Percentiles rank a stretch among this genome's conserved stretches.
phyloP scores from a whole-genome alignment of 2,888 invertebrate species.

The Scaptodrosophila latifasciaeformis region DNA sequence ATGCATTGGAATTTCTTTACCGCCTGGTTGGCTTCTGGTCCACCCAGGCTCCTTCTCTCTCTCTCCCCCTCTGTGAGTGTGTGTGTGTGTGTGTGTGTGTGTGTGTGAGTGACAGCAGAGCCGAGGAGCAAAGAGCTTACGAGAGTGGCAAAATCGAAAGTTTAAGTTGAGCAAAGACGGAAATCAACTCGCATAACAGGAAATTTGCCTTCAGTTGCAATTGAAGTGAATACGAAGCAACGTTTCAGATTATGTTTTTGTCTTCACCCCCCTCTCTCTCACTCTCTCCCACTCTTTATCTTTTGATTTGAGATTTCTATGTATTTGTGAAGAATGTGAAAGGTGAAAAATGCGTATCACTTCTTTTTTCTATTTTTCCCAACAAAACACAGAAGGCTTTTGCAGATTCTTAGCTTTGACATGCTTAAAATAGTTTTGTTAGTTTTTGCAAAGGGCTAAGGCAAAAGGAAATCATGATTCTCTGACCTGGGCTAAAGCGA shows the following conservation, averaged over 20 bases:
- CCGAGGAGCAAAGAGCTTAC: not conserved
- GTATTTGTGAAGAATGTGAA: conserved; percentile 28
- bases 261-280: not conserved
- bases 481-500: not conserved
- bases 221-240: no score
- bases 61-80: no score
- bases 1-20: no score
- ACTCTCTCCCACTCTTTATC: not conserved
- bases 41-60: no score
- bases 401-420: conserved; percentile 20
- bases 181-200: conserved; percentile 53
- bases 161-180: conserved; percentile 38
- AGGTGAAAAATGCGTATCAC: conserved; percentile 44
- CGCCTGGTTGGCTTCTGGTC: no score
- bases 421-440: conserved; percentile 18
- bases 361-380: conserved; percentile 27
- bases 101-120: not conserved
- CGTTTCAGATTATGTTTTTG: not conserved
- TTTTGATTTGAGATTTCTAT: not conserved
- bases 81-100: conserved; percentile 8
- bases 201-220: conserved; percentile 20
- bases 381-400: no score
- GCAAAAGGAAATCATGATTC: no score
- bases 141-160: conserved; percentile 21
- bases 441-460: not conserved